Base-by-base conservation (phyloP, 2,797 vertebrate genomes). In the Catharus ustulatus region DNA sequence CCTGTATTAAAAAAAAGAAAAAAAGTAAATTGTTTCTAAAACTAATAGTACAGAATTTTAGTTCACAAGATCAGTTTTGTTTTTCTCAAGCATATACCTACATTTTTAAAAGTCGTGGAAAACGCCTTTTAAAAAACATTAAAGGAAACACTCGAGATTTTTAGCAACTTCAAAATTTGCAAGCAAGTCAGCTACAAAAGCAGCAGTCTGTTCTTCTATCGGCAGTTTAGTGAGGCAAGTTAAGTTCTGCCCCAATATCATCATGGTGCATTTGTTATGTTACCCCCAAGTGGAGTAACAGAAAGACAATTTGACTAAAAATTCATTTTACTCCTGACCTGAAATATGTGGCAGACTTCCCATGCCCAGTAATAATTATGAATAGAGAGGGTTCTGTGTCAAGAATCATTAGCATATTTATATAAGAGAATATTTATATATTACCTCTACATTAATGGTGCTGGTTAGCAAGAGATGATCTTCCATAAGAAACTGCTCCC, bases 1-100 rank as follows among this genome's bases (percentile, higher is more conserved):
- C 99, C 99, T 99, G 96, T 71, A 73, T 82, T 5, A 26, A 67
- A 55, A 17, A 30, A 38, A 68, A 38, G 10, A 32, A 11, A 51
- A 46, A 69, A n/a, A 57, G 46, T 73, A 1, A 84, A 8, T 64
- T 67, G 13, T 62, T 69, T 66, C 34, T 55, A 21, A 48, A 94
- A 67, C 32, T 43, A 23, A 29, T 34, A 64, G 5, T 84, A 68
- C 10, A 62, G 13, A 71, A 66, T 73, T 76, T 58, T n/a, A 45
- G 38, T 78, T 93, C 30, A 5, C 16, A 62, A 68, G 4, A 52
- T 63, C 26, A 19, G 2, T 34, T 91, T 58, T 83, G 12, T 83
- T 66, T 90, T 67, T n/a, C 11, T 48, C 54, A 54, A 71, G n/a
- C 3, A 32, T 29, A 58, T 27, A 48, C 9, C 7, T 63, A 24